Conservation (phyloP, 2,888 invertebrate genomes). For the Chrysina gloriosa region DNA sequence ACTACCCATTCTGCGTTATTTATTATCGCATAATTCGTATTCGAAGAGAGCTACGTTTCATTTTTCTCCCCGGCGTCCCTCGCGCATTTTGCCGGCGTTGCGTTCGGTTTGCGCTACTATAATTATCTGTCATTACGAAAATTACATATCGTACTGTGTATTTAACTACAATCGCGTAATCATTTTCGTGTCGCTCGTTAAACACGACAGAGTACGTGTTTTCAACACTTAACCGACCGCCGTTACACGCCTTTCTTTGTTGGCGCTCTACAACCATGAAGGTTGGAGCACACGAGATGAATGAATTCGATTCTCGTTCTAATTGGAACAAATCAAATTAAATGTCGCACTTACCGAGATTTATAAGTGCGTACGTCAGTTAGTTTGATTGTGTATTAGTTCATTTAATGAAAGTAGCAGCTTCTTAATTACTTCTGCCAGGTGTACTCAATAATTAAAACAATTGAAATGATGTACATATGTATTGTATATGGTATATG, state of each 20-base stretch:
- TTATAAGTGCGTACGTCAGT: background rate
- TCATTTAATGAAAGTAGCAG: background rate
- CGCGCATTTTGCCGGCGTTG: background rate
- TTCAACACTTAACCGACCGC: slow-evolving; percentile 7
- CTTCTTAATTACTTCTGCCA: background rate
- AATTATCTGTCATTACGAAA: slow-evolving; percentile 34
- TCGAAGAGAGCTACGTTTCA: slow-evolving; percentile 1
- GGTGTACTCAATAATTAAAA: no score
- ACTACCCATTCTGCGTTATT: slow-evolving; percentile 19
- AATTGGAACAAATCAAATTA: slow-evolving; percentile 4
- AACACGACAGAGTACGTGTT: slow-evolving; percentile 20
- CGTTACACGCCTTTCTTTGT: slow-evolving; percentile 3
- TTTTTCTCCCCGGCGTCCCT: background rate
- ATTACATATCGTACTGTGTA: slow-evolving; percentile 10
- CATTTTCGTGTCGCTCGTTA: slow-evolving; percentile 25
- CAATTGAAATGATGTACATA: no score
- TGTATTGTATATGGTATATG: no score
- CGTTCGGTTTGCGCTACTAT: slow-evolving; percentile 10
- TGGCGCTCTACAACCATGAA: background rate
- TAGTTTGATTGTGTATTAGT: background rate
- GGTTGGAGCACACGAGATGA: background rate
- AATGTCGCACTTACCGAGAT: background rate
- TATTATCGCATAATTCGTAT: slow-evolving; percentile 24
- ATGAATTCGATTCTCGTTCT: background rate
- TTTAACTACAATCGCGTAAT: slow-evolving; percentile 35